phyloP scores from a whole-genome alignment of 2,797 vertebrate genomes.

The Darevskia nairensis region DNA sequence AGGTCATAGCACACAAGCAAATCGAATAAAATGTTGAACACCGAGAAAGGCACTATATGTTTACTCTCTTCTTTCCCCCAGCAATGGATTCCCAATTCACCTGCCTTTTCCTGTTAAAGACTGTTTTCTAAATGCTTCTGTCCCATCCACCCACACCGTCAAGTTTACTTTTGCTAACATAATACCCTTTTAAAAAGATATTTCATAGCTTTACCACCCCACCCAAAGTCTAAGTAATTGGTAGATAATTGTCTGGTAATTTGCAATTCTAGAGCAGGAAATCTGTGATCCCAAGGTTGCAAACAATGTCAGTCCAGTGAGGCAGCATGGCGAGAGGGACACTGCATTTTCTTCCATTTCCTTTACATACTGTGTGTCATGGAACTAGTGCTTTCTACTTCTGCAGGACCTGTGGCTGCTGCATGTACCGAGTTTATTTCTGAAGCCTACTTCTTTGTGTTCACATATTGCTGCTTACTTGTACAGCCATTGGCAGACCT shows the following conservation, averaged over 20 bases:
- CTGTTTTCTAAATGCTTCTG: not conserved
- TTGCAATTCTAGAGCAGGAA: slow-evolving; percentile 22
- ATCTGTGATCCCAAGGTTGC: not conserved
- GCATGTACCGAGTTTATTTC: too few species aligned
- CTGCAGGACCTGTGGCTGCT: too few species aligned
- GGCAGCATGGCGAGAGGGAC: not conserved
- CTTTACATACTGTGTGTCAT: too few species aligned
- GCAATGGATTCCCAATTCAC: not conserved
- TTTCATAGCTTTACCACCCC: slow-evolving; percentile 41
- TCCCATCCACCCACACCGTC: not conserved
- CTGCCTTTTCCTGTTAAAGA: slow-evolving; percentile 6
- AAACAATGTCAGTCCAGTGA: slow-evolving; percentile 18
- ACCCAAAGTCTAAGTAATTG: slow-evolving; percentile 50
- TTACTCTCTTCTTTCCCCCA: slow-evolving; percentile 44
- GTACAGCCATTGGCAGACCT: too few species aligned
- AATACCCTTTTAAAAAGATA: slow-evolving; percentile 37
- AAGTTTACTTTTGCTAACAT: slow-evolving; percentile 44
- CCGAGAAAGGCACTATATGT: slow-evolving; percentile 45
- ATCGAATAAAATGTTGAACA: slow-evolving; percentile 45
- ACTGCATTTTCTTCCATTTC: too few species aligned
- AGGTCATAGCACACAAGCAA: slow-evolving; percentile 47
- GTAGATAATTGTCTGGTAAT: slow-evolving; percentile 48
- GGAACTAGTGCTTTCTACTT: too few species aligned
- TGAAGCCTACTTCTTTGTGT: too few species aligned
- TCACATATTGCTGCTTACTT: too few species aligned